phyloP scores from a whole-genome alignment of 1,140 invertebrate genomes.

The Theocolax elegans region DNA sequence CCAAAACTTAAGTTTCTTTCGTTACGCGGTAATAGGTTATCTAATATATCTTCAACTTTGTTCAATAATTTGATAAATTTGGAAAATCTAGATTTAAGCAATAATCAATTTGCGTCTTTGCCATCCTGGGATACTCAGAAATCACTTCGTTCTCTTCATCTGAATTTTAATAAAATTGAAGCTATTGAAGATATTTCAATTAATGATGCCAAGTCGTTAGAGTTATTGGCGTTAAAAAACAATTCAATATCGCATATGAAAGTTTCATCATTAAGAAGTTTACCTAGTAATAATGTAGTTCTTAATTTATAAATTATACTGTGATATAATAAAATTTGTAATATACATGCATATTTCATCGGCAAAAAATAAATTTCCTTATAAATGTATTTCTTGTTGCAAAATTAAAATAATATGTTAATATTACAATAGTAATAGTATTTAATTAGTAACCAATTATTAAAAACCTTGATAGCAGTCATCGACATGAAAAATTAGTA shows the following conservation, averaged over 20 bases:
- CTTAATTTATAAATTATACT: slow-evolving; percentile 10
- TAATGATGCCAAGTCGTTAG: neutral
- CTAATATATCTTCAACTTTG: slow-evolving; percentile 10
- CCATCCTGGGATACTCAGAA: slow-evolving; percentile 12
- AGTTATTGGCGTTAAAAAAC: slow-evolving; percentile 29
- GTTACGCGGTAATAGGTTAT: slow-evolving; percentile 1
- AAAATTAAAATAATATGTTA: too few relatives aligned
- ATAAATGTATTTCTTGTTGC: too few relatives aligned
- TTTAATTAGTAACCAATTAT: too few relatives aligned
- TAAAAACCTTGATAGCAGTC: too few relatives aligned
- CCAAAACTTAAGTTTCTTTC: slow-evolving; percentile 16
- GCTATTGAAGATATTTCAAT: slow-evolving; percentile 11
- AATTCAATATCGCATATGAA: slow-evolving; percentile 28
- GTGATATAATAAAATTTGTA: neutral
- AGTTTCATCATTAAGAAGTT: slow-evolving; percentile 22
- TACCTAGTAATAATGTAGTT: neutral
- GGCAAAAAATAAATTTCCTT: neutral
- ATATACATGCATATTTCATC: neutral
- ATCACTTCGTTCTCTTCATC: slow-evolving; percentile 9
- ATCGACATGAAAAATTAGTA: too few relatives aligned
- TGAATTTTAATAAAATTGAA: slow-evolving; percentile 30
- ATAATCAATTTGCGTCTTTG: slow-evolving; percentile 22
- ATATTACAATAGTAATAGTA: too few relatives aligned
- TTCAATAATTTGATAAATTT: slow-evolving; percentile 26
- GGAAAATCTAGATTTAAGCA: slow-evolving; percentile 27